These are phyloP conservation scores for Rhinoraja longicauda DNA, from an alignment of 2,797 vertebrate species.

Conservation along the genomic window DNA sequence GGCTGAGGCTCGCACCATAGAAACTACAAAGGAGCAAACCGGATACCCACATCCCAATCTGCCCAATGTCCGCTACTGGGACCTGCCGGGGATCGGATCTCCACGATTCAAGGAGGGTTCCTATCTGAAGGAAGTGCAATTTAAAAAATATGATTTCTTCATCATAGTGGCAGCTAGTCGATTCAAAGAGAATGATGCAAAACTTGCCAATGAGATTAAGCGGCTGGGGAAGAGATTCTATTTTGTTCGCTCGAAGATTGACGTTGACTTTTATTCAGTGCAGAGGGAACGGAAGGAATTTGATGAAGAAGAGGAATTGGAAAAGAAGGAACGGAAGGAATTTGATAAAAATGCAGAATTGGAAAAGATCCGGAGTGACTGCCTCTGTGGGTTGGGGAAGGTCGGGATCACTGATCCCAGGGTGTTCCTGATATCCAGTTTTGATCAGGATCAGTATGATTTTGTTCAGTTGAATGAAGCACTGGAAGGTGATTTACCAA, in stretches of 20 bases:
- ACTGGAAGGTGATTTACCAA: neutral
- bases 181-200: neutral
- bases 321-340: rapidly evolving
- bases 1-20: neutral
- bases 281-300: neutral
- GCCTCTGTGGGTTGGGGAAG: neutral
- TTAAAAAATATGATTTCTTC: constrained; percentile 34
- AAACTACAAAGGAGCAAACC: neutral
- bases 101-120: rapidly evolving
- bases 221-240: neutral
- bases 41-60: neutral
- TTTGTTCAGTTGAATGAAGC: neutral
- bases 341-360: neutral
- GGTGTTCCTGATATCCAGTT: constrained; percentile 28
- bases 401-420: neutral
- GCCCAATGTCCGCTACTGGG: neutral
- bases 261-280: neutral
- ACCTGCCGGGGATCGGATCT: neutral
- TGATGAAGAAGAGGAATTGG: rapidly evolving
- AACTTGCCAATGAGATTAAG: neutral
- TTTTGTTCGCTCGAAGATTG: constrained; percentile 17
- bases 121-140: neutral
- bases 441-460: neutral
- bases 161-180: neutral
- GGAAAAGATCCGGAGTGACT: neutral